Percentiles rank a stretch among this genome's conserved stretches.
Conservation (phyloP, 2,113 vertebrate species). For the Serilophus lunatus region DNA sequence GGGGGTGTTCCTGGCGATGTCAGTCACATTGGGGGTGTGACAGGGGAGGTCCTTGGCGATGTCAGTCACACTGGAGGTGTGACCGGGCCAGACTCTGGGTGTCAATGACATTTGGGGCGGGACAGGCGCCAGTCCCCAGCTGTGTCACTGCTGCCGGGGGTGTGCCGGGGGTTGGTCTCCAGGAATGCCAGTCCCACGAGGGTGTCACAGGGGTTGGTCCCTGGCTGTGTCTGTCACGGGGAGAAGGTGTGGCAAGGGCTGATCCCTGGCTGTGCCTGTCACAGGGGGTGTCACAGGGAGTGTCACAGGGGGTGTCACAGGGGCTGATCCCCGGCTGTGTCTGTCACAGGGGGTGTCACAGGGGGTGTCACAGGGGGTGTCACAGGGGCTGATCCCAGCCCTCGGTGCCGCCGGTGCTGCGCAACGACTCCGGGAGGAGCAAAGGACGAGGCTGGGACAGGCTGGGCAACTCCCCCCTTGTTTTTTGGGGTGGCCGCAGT, state of each 20-base stretch:
- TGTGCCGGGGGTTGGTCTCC: too few species aligned
- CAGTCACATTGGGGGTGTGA: background rate
- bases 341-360: background rate
- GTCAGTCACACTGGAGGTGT: background rate
- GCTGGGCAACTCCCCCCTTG: fast-evolving
- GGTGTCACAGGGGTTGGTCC: background rate
- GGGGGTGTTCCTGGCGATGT: fast-evolving
- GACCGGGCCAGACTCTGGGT: fast-evolving
- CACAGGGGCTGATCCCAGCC: background rate
- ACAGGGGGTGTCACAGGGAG: background rate
- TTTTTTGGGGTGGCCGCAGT: fast-evolving
- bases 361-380: background rate
- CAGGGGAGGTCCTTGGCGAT: fast-evolving
- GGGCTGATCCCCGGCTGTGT: background rate
- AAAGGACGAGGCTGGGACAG: background rate
- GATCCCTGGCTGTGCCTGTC: background rate
- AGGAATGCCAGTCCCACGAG: background rate
- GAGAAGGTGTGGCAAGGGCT: background rate
- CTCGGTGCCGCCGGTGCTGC: background rate
- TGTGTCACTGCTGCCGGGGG: background rate
- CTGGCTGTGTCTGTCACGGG: background rate
- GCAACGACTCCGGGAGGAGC: background rate
- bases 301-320: background rate
- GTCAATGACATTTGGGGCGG: background rate
- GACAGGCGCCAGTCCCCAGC: too few species aligned